Conservation (phyloP, 2,888 invertebrate species). For the Acrobasis repandana region DNA sequence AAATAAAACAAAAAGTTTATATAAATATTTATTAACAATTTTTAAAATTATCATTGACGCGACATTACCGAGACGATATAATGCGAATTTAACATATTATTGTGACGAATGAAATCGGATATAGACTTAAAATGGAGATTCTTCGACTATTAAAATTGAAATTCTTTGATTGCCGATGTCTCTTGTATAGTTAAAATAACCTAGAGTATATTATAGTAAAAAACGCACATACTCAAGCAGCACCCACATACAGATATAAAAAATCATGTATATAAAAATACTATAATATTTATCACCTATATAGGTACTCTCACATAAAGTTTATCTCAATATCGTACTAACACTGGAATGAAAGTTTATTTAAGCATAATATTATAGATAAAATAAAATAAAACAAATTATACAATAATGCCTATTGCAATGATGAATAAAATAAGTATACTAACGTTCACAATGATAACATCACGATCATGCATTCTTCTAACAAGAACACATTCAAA, state of each 20-base stretch:
- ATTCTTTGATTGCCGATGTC: conserved; percentile 31
- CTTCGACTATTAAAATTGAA: conserved; percentile 39
- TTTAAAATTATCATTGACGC: conserved; percentile 65
- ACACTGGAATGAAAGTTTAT: conserved; percentile 77
- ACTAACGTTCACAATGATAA: conserved; percentile 47
- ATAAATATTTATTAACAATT: conserved; percentile 82
- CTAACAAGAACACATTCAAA: conserved; percentile 43
- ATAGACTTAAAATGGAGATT: conserved; percentile 66
- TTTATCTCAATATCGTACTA: conserved; percentile 70
- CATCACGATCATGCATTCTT: conserved; percentile 57
- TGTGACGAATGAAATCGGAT: conserved; percentile 53
- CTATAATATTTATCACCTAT: conserved; percentile 61
- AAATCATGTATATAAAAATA: conserved; percentile 69
- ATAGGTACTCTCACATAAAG: conserved; percentile 64
- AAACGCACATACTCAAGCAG: conserved; percentile 63
- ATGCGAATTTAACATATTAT: conserved; percentile 52
- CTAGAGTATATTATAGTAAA: conserved; percentile 53
- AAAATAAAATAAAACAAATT: conserved; percentile 50
- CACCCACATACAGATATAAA: conserved; percentile 66
- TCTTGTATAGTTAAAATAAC: conserved; percentile 40
- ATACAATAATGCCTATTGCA: conserved; percentile 38
- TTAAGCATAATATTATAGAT: conserved; percentile 64
- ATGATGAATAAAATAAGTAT: conserved; percentile 36
- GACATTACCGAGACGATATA: conserved; percentile 57
- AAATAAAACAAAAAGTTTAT: conserved; percentile 69